These are phyloP conservation scores for Hyperopisus bebe DNA, from an alignment of 2,113 vertebrate genomes.

Conservation along the genomic window DNA sequence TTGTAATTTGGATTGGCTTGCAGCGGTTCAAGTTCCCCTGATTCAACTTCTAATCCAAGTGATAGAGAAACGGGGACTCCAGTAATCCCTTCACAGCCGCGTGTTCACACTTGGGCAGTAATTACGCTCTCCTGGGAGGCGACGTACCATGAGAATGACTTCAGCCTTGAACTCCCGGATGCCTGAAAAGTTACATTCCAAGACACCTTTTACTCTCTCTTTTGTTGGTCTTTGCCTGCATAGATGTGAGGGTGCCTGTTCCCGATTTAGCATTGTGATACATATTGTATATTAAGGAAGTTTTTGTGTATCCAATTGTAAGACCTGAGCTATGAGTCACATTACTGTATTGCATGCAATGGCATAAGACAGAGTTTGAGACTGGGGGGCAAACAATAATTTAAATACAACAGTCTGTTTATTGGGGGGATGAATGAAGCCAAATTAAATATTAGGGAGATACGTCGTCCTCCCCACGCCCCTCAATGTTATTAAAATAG, in stretches of 20 bases:
- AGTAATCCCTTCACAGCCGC: not conserved
- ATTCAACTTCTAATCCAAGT: not conserved
- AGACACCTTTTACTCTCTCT: not conserved
- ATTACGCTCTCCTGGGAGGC: not conserved
- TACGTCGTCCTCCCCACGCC: not conserved
- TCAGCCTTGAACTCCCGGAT: not conserved
- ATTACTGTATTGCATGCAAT: not conserved
- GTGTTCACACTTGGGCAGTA: not conserved
- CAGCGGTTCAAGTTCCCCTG: not conserved
- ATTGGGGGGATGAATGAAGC: not conserved
- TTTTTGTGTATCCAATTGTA: not conserved
- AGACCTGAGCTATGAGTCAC: not conserved
- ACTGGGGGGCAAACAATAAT: not conserved
- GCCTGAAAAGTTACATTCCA: not conserved
- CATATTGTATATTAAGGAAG: not conserved
- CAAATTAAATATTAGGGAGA: not conserved
- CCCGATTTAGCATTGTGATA: not conserved
- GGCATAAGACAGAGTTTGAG: not conserved
- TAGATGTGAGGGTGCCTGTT: not conserved
- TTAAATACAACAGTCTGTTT: not conserved
- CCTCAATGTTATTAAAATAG: not conserved
- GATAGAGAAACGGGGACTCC: not conserved
- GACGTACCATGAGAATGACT: not conserved
- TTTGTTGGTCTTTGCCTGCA: not conserved
- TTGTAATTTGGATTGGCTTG: not conserved